These are phyloP conservation scores for Penaeus monodon DNA, from an alignment of 2,888 invertebrate genomes.

Conservation along the genomic window DNA sequence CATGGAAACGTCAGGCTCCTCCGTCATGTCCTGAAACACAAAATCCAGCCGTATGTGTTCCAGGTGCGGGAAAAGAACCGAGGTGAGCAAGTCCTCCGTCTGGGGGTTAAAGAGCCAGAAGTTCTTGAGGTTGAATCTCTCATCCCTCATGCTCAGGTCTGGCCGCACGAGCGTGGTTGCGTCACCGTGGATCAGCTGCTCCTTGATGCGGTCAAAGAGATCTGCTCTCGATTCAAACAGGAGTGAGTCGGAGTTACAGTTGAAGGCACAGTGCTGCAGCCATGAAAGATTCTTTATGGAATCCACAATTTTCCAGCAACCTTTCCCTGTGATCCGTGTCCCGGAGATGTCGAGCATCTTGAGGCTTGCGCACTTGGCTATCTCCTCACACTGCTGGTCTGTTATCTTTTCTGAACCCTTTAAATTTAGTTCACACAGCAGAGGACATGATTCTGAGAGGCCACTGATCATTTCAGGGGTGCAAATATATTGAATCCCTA, in stretches of 20 bases:
- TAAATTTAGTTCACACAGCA: conserved; percentile 53
- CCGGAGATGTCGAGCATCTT: conserved; percentile 56
- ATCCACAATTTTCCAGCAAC: conserved; percentile 57
- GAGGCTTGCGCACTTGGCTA: conserved; percentile 46
- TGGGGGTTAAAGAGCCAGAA: conserved; percentile 64
- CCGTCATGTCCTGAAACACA: conserved; percentile 60
- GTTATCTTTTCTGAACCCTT: conserved; percentile 58
- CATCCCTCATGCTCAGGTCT: conserved; percentile 5
- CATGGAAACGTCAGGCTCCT: conserved; percentile 48
- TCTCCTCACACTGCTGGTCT: conserved; percentile 51
- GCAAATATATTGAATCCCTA: conserved; percentile 61
- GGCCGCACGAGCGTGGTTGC: neutral
- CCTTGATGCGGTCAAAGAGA: conserved; percentile 53
- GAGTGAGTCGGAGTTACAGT: conserved; percentile 63
- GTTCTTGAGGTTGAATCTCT: conserved; percentile 47
- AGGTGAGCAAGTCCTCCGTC: conserved; percentile 54
- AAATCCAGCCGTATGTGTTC: conserved; percentile 61
- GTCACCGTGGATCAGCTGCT: conserved; percentile 26
- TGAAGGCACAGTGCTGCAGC: conserved; percentile 63
- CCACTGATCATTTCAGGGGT: conserved; percentile 56
- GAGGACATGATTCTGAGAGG: conserved; percentile 51
- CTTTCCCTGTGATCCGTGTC: conserved; percentile 61
- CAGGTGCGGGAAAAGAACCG: conserved; percentile 55
- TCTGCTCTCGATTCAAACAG: conserved; percentile 61
- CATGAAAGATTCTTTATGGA: conserved; percentile 45